Evolutionary conservation across 1,140 invertebrate species (phyloP).

Genomic region (Grapholita molesta): DNA sequence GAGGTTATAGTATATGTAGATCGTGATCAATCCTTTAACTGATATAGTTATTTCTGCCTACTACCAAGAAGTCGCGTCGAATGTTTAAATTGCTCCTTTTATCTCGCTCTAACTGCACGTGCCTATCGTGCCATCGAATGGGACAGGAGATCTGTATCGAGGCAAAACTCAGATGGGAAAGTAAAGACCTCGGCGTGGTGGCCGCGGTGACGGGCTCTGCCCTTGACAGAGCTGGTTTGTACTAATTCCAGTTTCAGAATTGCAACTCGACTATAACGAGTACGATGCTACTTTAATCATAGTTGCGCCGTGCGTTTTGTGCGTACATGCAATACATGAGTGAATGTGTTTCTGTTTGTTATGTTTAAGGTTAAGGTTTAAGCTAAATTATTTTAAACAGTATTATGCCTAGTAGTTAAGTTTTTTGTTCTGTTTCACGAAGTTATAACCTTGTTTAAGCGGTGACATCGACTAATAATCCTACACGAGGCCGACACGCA

Average conservation of each 20-base stretch:
- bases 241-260: slow-evolving; percentile 16
- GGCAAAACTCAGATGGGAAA: slow-evolving; percentile 45
- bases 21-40: slow-evolving; percentile 1
- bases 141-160: slow-evolving; percentile 29
- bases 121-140: background rate
- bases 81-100: background rate
- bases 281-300: slow-evolving; percentile 19
- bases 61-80: background rate
- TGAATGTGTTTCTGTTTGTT: background rate
- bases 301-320: background rate
- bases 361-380: background rate
- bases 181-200: slow-evolving; percentile 56
- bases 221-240: slow-evolving; percentile 69
- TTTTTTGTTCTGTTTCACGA: background rate
- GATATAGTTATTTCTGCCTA: background rate
- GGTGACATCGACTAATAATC: background rate
- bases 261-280: slow-evolving; percentile 46
- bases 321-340: too few relatives aligned
- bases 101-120: background rate
- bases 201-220: slow-evolving; percentile 56
- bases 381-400: background rate
- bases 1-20: background rate
- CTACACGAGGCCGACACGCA: background rate
- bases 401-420: background rate
- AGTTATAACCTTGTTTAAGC: background rate